Evolutionary conservation across 2,113 vertebrate genomes (phyloP), one percentile per base, ranked within the genome.

Genomic region (Anoplopoma fimbria): DNA sequence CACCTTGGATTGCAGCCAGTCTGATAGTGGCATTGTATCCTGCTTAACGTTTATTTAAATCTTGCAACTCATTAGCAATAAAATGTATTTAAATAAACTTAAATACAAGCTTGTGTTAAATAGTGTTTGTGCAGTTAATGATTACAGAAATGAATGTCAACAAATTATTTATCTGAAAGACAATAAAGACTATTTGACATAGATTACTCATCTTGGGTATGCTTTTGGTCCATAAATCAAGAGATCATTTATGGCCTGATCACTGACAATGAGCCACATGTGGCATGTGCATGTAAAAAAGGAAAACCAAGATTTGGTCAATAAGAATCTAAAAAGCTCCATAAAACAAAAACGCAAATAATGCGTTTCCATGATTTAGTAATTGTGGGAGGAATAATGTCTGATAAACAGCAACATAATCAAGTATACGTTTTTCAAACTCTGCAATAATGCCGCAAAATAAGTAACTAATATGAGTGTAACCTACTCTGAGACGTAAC

Each of bases 1-100:
- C 49, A 60, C 34, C 38, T 76, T 76, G 76, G 57, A 69, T n/a
- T 79, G 55, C n/a, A n/a, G n/a, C n/a, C n/a, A n/a, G 2, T 65
- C 49, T 60, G 51, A 64, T 49, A 29, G 31, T 62, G 31, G 29
- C 25, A 42, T 75, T 58, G 75, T 38, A 55, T 14, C 31, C 60
- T 53, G 23, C 36, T 75, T 68, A 62, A 67, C 57, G 8, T 19
- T 36, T 19, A 29, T 72, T 40, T 68, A 55, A n/a, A 72, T 72
- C 42, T 19, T 33, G 4, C 13, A 55, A 51, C 60, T 72, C n/a
- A 71, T 71, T 62, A 34, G 34, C 38, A 53, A 45, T 55, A 12
- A 14, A 47, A 62, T 36, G 17, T 6, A 13, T 25, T 64, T 25
- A 61, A 73, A 69, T 15, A 64, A 29, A 5, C 63, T 7, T 27